Evolutionary conservation across 2,888 invertebrate genomes (phyloP).

Genomic region (Agriopis marginaria): DNA sequence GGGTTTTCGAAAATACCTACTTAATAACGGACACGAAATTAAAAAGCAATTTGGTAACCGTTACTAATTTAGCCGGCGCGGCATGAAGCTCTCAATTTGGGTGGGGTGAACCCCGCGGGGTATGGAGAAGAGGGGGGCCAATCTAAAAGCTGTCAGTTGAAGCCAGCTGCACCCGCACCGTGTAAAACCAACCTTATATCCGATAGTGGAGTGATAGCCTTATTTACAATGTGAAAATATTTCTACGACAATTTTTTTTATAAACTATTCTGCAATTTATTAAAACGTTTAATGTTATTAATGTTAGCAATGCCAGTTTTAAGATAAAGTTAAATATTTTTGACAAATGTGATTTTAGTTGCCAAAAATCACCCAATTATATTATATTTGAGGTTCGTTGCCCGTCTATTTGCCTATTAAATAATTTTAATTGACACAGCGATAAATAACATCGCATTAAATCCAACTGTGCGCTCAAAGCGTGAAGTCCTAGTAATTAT

Average conservation of each 20-base stretch:
- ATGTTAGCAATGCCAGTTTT: slow-evolving; percentile 5
- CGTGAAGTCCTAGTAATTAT: slow-evolving; percentile 70
- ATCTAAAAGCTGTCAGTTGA: slow-evolving; percentile 85
- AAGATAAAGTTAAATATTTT: slow-evolving; percentile 14
- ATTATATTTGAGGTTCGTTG: slow-evolving; percentile 32
- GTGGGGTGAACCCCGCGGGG: slow-evolving; percentile 64
- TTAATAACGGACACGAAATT: slow-evolving; percentile 80
- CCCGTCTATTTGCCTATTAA: slow-evolving; percentile 40
- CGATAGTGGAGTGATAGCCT: slow-evolving; percentile 24
- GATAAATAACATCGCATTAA: slow-evolving; percentile 59
- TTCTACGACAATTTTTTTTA: neutral
- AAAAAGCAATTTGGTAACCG: slow-evolving; percentile 85
- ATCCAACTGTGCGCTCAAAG: slow-evolving; percentile 57
- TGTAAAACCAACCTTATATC: slow-evolving; percentile 70
- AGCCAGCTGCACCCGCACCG: slow-evolving; percentile 74
- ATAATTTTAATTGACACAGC: slow-evolving; percentile 63
- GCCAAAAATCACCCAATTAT: slow-evolving; percentile 27
- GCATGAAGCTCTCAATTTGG: slow-evolving; percentile 79
- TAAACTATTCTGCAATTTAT: slow-evolving; percentile 6
- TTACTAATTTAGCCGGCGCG: slow-evolving; percentile 82
- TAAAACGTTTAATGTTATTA: neutral
- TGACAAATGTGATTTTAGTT: slow-evolving; percentile 27
- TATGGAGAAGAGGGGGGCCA: slow-evolving; percentile 63
- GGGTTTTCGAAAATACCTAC: slow-evolving; percentile 60
- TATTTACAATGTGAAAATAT: slow-evolving; percentile 26